Evolutionary conservation across 2,113 vertebrate species (phyloP), one percentile per base, ranked within the genome.

Genomic region (Coryphaenoides rupestris): DNA sequence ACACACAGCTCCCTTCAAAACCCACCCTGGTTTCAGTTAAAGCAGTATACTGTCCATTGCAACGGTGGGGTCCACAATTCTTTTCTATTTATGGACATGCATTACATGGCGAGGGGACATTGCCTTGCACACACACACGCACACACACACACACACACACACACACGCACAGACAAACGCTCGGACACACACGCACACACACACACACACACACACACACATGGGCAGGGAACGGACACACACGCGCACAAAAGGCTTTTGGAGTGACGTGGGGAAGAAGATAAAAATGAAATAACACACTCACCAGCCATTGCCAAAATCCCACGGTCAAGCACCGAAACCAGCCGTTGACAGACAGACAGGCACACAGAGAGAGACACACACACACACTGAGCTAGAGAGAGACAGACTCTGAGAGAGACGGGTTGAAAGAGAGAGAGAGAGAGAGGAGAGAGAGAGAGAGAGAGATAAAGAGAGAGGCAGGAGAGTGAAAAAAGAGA

Each of bases 271-370:
- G 79, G 70, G 69, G 76, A 67, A 66, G 70, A 66, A n/a, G 68
- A n/a, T n/a, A n/a, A n/a, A n/a, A n/a, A n/a, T n/a, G n/a, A n/a
- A n/a, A n/a, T n/a, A n/a, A n/a, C n/a, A 63, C 79, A 88, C 90
- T 91, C 83, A 92, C 91, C 89, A 77, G 77, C 76, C 89, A 92
- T 91, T 73, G 66, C 87, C 70, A 80, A 80, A 81, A 84, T 85
- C 80, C 84, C 74, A 68, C 69, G 24, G 69, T 9, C 28, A 82
- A 78, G 80, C 76, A 72, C 75, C 74, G 47, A 46, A 70, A 64
- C 64, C 74, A 62, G 70, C 46, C 55, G 22, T 67, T 70, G 80
- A 75, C 66, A 78, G 69, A 24, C 10, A 45, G 53, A 53, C 23
- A 54, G 24, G 1, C 14, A 60, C 16, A 33, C 23, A 54, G 46